phyloP scores from a whole-genome alignment of 2,113 vertebrate genomes.

The Chiloscyllium plagiosum region DNA sequence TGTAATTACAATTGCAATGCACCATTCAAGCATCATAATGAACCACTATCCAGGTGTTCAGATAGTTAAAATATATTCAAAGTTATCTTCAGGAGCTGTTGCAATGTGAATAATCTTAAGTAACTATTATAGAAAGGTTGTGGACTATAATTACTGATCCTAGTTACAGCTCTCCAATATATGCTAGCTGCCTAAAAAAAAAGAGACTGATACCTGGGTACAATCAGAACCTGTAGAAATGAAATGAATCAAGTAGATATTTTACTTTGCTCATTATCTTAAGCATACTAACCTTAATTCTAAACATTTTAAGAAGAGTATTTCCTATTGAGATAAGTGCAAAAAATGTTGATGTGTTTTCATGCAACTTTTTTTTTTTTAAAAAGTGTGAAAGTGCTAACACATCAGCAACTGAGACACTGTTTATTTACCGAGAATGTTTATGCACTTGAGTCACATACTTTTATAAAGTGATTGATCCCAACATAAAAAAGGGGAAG shows the following conservation, averaged over 20 bases:
- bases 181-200: background rate
- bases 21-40: background rate
- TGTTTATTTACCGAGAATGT: background rate
- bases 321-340: background rate
- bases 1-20: background rate
- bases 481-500: background rate
- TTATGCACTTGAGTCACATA: background rate
- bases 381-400: background rate
- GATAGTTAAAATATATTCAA: background rate
- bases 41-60: background rate
- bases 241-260: constrained; percentile 2
- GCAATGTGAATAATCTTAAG: background rate
- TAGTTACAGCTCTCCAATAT: background rate
- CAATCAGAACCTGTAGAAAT: background rate
- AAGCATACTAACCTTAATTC: background rate
- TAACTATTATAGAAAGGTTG: background rate
- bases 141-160: background rate
- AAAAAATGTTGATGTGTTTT: background rate
- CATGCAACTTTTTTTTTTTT: background rate
- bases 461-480: constrained; percentile 17
- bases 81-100: background rate
- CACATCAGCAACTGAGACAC: background rate
- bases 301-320: background rate
- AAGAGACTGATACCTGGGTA: background rate
- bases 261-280: constrained; percentile 3